Base-by-base conservation (phyloP, 2,797 vertebrate species). In the Pangasius sanitwongsei region DNA sequence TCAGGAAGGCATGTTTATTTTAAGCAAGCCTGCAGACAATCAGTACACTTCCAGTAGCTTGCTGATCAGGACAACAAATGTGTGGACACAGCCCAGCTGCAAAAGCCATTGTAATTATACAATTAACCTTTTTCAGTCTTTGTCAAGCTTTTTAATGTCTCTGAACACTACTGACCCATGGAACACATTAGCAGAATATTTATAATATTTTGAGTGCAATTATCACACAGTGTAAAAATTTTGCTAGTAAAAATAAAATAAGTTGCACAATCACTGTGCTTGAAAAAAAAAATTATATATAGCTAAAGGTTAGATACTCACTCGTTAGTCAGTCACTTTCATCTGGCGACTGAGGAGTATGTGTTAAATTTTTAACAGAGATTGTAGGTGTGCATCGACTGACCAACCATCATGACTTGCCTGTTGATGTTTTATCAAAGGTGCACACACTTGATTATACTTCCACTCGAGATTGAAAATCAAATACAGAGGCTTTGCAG, bases 351-450 rank as follows among this genome's bases (percentile, higher is more conserved):
- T 50, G 82, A 67, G n/a, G 18, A 67, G 41, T 50, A 18, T 3
- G 63, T 34, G 83, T 53, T 70, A 25, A 85, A 84, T 53, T 0
- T 67, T 85, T 53, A n/a, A 18, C 53, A 3, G 28, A 34, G n/a
- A 53, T 85, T 69, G 65, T 53, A 69, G 28, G 94, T 93, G 95
- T 92, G 92, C 25, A 65, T 63, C 41, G 25, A 53, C 86, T 89
- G 91, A 92, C 93, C 94, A 94, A 94, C 92, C 92, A 50, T 86
- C 69, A 87, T 31, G 87, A 91, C 89, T 90, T 7, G 81, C 90
- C 78, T 78, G 72, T 88, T 92, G 88, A 92, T 90, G 91, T 89
- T 81, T 93, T 88, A 87, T 90, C 67, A 72, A 85, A 89, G 86
- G 59, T 81, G n/a, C 28, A 75, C 31, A 20, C 86, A 87, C 86